Evolutionary conservation across 2,888 invertebrate species (phyloP).

Genomic region (Pemphredon lugubris): DNA sequence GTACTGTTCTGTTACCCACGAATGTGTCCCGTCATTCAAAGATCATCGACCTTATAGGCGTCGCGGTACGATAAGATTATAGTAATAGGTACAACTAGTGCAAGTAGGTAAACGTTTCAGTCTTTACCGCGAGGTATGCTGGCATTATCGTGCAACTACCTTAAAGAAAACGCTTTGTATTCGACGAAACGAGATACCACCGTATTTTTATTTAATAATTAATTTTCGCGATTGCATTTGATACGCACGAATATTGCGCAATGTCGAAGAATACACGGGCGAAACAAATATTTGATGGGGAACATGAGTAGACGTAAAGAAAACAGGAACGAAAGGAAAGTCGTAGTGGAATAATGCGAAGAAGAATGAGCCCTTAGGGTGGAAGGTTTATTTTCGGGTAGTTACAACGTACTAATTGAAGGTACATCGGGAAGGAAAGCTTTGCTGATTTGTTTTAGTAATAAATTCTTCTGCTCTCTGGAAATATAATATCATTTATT

Average conservation of each 20-base stretch:
- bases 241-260: too few species aligned
- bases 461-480: background rate
- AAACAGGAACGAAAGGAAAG: too few species aligned
- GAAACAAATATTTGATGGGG: too few species aligned
- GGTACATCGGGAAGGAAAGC: too few species aligned
- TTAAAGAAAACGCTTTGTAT: background rate
- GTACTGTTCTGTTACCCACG: slow-evolving; percentile 14
- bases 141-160: slow-evolving; percentile 4
- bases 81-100: slow-evolving; percentile 54
- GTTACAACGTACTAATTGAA: too few species aligned
- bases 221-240: background rate
- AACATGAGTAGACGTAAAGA: too few species aligned
- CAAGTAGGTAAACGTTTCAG: slow-evolving; percentile 51
- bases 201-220: background rate
- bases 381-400: too few species aligned
- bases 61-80: slow-evolving; percentile 56
- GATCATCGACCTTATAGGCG: slow-evolving; percentile 58
- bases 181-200: background rate
- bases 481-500: too few species aligned
- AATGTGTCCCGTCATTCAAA: slow-evolving; percentile 49
- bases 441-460: too few species aligned
- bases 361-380: too few species aligned
- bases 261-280: too few species aligned
- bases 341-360: too few species aligned
- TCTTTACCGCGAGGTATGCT: slow-evolving; percentile 24